These are phyloP conservation scores for Cinclus mexicanus DNA, from an alignment of 2,113 vertebrate species.

Conservation along the genomic window DNA sequence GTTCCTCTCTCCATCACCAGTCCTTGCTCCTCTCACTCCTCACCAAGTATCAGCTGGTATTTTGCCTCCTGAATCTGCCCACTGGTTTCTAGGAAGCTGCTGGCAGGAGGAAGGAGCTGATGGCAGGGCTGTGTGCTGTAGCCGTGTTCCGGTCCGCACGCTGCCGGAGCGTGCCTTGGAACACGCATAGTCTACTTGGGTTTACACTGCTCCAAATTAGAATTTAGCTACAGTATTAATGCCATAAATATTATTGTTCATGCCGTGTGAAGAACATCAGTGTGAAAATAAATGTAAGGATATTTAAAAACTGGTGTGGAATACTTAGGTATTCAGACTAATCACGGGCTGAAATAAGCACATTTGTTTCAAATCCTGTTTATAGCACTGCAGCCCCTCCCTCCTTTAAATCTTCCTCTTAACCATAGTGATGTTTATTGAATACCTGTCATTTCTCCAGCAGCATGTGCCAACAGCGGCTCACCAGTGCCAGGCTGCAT, in stretches of 20 bases:
- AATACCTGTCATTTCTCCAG: constrained; percentile 69
- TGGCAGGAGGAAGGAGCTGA: background rate
- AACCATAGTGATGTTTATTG: constrained; percentile 62
- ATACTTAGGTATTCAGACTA: constrained; percentile 50
- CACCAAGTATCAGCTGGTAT: background rate
- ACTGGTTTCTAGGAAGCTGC: background rate
- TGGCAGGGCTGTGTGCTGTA: background rate
- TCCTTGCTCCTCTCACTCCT: background rate
- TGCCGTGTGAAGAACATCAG: background rate
- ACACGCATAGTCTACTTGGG: background rate
- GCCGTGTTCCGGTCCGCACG: background rate
- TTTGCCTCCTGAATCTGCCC: background rate
- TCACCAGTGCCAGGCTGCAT: constrained; percentile 56
- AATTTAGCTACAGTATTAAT: background rate
- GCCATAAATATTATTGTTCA: background rate
- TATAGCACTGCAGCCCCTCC: constrained; percentile 40
- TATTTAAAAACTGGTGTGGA: constrained; percentile 54
- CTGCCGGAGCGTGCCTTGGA: fast-evolving
- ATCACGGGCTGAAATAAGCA: constrained; percentile 48
- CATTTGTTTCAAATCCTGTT: constrained; percentile 61
- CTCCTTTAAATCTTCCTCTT: constrained; percentile 60
- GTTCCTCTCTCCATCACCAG: background rate
- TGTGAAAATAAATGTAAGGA: constrained; percentile 50
- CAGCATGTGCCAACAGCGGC: constrained; percentile 54
- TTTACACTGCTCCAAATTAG: background rate